Evolutionary conservation across 2,888 invertebrate genomes (phyloP).

Genomic region (Pachymerium ferrugineum): DNA sequence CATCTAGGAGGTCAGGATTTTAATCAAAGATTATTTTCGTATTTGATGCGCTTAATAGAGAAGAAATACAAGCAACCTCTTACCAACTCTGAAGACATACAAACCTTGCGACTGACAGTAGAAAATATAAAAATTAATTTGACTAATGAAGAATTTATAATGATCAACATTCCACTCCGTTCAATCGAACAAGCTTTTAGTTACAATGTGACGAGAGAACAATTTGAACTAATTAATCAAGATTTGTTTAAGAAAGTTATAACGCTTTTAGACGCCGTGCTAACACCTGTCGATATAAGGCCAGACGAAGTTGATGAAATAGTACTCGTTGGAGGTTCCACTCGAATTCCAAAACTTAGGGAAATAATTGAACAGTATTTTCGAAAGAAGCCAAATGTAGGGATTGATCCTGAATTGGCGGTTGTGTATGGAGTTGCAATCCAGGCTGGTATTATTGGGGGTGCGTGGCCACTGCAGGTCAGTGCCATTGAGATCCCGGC

Average conservation of each 20-base stretch:
- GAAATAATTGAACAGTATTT: slow-evolving; percentile 49
- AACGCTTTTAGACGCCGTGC: slow-evolving; percentile 48
- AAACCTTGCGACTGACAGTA: slow-evolving; percentile 24
- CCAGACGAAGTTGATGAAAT: slow-evolving; percentile 50
- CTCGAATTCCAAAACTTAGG: slow-evolving; percentile 50
- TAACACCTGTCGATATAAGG: slow-evolving; percentile 45
- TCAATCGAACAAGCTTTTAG: slow-evolving; percentile 37
- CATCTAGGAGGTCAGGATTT: slow-evolving; percentile 53
- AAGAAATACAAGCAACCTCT: neutral
- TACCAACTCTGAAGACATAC: slow-evolving; percentile 25
- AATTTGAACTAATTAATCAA: slow-evolving; percentile 50
- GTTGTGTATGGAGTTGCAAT: slow-evolving; percentile 52
- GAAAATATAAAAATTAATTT: slow-evolving; percentile 31
- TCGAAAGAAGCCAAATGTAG: slow-evolving; percentile 44
- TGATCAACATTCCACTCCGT: slow-evolving; percentile 32
- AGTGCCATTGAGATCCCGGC: slow-evolving; percentile 45
- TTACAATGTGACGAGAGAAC: slow-evolving; percentile 45
- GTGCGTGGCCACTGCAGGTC: slow-evolving; percentile 53
- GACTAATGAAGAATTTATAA: neutral
- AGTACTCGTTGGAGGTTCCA: slow-evolving; percentile 53
- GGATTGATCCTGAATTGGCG: slow-evolving; percentile 51
- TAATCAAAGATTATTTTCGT: slow-evolving; percentile 48
- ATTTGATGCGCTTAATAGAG: slow-evolving; percentile 41
- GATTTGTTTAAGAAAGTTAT: slow-evolving; percentile 50
- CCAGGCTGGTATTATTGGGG: slow-evolving; percentile 53